These are phyloP conservation scores for Arvicola amphibius DNA, from an alignment of 2,797 vertebrate genomes.

Conservation along the genomic window DNA sequence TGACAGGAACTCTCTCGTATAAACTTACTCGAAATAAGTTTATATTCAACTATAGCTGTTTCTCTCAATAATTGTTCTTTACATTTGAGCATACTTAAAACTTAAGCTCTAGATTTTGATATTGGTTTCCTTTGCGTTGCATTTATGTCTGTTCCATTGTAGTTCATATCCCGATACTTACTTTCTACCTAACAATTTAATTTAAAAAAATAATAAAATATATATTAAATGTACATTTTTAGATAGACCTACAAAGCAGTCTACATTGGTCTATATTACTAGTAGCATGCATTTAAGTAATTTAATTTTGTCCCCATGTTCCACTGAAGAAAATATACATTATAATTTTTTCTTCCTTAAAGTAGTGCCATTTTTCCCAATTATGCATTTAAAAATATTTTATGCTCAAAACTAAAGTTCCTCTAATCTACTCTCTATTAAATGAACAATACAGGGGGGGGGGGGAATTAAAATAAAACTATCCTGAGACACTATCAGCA, in stretches of 20 bases:
- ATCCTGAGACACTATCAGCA: conserved; percentile 49
- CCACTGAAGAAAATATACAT: background rate
- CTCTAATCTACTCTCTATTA: conserved; percentile 21
- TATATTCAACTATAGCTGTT: background rate
- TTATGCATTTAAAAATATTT: background rate
- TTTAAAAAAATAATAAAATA: too few relatives aligned
- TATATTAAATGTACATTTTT: background rate
- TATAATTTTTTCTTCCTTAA: background rate
- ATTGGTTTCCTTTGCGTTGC: background rate
- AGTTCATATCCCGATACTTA: background rate
- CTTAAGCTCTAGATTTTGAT: background rate
- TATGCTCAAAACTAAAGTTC: background rate
- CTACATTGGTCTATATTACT: background rate
- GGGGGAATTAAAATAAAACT: conserved; percentile 7
- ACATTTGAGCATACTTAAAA: conserved; percentile 19
- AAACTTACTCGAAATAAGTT: conserved; percentile 15
- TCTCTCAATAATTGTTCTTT: conserved; percentile 6
- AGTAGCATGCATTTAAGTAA: background rate
- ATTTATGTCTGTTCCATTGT: background rate
- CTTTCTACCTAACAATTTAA: background rate
- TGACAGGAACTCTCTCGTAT: background rate
- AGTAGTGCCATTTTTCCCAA: background rate
- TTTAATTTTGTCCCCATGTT: background rate
- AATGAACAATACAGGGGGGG: conserved; percentile 19
- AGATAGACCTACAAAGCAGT: background rate